A percentile compares a stretch with the other conserved stretches of the same genome.
Evolutionary conservation across 2,888 invertebrate genomes (phyloP).

Genomic region (Dinocampus coccinellae): DNA sequence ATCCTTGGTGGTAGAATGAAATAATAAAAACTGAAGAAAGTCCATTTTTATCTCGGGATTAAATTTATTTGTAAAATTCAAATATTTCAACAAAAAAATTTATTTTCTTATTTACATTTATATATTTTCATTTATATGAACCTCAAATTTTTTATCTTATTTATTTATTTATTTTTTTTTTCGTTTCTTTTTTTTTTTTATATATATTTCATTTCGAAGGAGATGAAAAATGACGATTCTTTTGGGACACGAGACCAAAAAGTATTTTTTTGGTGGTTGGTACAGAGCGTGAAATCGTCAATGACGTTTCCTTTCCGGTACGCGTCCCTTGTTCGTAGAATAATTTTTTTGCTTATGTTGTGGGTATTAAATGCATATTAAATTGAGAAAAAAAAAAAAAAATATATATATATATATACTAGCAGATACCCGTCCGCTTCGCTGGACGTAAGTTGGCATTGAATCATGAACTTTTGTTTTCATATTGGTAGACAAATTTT

Average conservation of each 20-base stretch:
- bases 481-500: too few species aligned
- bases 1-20: too few species aligned
- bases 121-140: neutral
- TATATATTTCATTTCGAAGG: neutral
- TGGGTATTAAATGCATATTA: too few species aligned
- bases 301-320: slow-evolving; percentile 48
- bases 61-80: neutral
- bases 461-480: too few species aligned
- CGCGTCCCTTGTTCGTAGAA: slow-evolving; percentile 43
- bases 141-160: too few species aligned
- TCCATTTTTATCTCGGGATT: too few species aligned
- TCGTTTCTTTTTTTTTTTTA: slow-evolving; percentile 12
- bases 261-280: slow-evolving; percentile 26
- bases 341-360: slow-evolving; percentile 22
- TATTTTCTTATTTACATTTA: neutral
- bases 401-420: neutral
- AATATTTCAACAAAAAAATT: neutral
- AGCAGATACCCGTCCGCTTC: too few species aligned
- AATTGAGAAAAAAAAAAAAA: too few species aligned
- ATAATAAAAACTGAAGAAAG: too few species aligned
- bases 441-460: too few species aligned
- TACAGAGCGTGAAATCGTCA: slow-evolving; percentile 42
- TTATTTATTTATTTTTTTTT: neutral
- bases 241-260: slow-evolving; percentile 9
- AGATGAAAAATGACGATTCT: slow-evolving; percentile 1